A percentile compares a stretch with the other conserved stretches of the same genome.
phyloP scores from a whole-genome alignment of 2,113 vertebrate species.

The Mixornis gularis region DNA sequence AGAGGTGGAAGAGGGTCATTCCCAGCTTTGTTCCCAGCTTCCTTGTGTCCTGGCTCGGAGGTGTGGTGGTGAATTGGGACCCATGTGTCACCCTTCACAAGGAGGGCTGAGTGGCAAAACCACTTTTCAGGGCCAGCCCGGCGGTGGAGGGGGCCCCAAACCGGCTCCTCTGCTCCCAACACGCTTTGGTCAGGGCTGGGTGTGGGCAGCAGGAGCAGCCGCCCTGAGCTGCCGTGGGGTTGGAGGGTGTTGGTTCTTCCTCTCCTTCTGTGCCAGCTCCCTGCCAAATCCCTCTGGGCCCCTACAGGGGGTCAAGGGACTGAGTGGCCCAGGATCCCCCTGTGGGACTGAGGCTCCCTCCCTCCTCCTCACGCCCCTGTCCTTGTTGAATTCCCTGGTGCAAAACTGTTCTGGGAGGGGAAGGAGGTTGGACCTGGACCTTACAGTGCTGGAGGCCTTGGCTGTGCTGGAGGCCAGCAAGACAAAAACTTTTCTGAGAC shows the following conservation, averaged over 20 bases:
- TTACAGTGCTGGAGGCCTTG: background rate
- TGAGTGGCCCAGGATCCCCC: rapidly evolving
- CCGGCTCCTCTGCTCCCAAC: background rate
- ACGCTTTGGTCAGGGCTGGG: background rate
- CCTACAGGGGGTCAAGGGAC: background rate
- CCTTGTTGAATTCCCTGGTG: background rate
- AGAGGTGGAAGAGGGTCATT: background rate
- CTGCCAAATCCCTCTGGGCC: background rate
- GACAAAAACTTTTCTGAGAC: slow-evolving; percentile 1
- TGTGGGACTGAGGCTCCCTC: background rate
- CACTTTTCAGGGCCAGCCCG: background rate
- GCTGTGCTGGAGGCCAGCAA: background rate
- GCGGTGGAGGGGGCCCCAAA: background rate
- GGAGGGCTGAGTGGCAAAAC: background rate
- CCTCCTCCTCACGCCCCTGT: background rate
- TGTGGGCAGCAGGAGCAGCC: background rate
- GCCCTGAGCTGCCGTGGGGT: background rate
- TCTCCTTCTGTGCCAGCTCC: background rate
- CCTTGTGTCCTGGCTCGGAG: rapidly evolving
- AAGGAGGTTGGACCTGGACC: background rate
- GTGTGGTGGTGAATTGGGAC: rapidly evolving
- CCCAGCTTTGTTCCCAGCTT: background rate
- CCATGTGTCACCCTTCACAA: background rate
- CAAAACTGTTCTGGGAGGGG: background rate
- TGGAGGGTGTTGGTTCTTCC: background rate